Evolutionary conservation across 2,888 invertebrate genomes (phyloP).

Genomic region (Nesidiocoris tenuis): DNA sequence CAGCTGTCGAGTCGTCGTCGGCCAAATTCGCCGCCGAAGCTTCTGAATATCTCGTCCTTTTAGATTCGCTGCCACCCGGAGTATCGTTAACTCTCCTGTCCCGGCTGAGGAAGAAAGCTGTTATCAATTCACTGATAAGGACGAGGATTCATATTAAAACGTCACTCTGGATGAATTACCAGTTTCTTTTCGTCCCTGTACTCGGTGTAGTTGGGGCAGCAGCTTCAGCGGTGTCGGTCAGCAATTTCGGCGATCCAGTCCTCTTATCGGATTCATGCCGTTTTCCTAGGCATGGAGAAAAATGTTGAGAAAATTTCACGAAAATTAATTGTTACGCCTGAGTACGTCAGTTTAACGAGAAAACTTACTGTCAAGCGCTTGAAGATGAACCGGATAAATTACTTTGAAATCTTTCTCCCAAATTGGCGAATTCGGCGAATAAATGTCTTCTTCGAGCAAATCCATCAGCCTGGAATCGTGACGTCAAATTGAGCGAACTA

Average conservation of each 20-base stretch:
- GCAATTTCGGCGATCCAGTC: constrained; percentile 22
- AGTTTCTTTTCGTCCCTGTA: background rate
- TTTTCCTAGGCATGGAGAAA: too few species aligned
- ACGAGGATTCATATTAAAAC: too few species aligned
- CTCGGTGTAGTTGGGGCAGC: background rate
- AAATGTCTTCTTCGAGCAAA: constrained; percentile 83
- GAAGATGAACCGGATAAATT: constrained; percentile 66
- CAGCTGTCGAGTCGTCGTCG: too few species aligned
- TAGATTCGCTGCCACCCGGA: constrained; percentile 18
- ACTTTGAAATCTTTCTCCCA: constrained; percentile 91
- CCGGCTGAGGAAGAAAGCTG: too few species aligned
- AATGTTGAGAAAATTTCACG: too few species aligned
- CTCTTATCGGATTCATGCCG: constrained; percentile 13
- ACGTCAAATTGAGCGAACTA: constrained; percentile 35
- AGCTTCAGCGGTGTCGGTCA: background rate
- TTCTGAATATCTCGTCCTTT: constrained; percentile 38
- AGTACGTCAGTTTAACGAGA: background rate
- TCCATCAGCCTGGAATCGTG: constrained; percentile 70
- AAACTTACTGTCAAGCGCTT: constrained; percentile 62
- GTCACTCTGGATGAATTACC: background rate
- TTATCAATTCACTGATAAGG: too few species aligned
- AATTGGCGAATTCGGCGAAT: constrained; percentile 81
- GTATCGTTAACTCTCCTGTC: constrained; percentile 2
- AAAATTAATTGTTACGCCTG: background rate
- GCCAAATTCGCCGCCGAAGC: constrained; percentile 2